Evolutionary conservation across 1,140 invertebrate genomes (phyloP).

Genomic region (Argopecten irradians): DNA sequence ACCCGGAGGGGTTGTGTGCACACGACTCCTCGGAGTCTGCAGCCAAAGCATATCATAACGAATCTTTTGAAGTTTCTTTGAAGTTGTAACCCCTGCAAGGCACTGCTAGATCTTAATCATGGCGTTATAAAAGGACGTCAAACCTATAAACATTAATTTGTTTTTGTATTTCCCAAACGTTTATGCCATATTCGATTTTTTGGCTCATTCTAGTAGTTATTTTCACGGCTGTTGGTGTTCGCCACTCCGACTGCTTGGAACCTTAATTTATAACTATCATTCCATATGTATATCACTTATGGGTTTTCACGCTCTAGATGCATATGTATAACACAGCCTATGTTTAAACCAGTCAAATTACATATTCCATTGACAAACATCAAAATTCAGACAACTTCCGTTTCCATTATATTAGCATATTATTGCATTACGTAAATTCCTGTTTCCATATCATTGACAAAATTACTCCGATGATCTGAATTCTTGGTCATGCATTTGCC

Average conservation of each 20-base stretch:
- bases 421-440: neutral
- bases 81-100: conserved; percentile 20
- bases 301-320: neutral
- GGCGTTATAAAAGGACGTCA: neutral
- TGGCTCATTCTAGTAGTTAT: neutral
- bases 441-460: too few species aligned
- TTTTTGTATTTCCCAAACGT: neutral
- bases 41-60: neutral
- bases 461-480: too few species aligned
- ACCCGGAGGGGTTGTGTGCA: neutral
- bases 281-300: neutral
- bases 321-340: neutral
- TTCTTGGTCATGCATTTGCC: neutral
- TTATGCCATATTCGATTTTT: neutral
- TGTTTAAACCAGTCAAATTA: neutral
- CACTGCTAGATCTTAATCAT: conserved; percentile 8
- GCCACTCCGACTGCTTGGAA: neutral
- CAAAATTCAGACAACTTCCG: neutral
- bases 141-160: neutral
- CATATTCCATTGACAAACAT: too few species aligned
- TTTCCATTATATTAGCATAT: neutral
- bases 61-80: neutral
- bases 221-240: neutral
- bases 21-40: neutral
- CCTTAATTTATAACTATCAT: neutral